phyloP scores from a whole-genome alignment of 2,113 vertebrate genomes.

The Lamprotornis superbus region DNA sequence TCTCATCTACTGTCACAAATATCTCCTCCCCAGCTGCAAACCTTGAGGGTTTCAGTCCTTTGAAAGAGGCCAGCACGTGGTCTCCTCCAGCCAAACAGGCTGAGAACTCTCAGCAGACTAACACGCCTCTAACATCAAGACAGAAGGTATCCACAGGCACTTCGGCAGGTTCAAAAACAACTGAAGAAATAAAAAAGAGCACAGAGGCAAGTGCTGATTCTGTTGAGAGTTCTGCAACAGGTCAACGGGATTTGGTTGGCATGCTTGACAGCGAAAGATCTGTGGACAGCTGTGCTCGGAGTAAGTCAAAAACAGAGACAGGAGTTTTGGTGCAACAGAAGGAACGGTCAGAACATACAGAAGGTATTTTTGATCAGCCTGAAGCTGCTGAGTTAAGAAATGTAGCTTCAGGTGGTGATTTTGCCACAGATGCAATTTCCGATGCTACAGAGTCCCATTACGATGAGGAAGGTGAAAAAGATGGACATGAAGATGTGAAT shows the following conservation, averaged over 20 bases:
- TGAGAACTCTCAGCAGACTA: constrained; percentile 36
- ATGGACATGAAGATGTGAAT: constrained; percentile 55
- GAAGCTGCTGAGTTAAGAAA: constrained; percentile 45
- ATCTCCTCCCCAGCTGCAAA: constrained; percentile 59
- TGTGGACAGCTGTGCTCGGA: constrained; percentile 16
- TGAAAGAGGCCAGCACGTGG: constrained; percentile 72
- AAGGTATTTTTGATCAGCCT: neutral
- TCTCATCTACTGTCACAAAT: constrained; percentile 56
- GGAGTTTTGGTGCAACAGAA: constrained; percentile 42
- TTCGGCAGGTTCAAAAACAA: neutral
- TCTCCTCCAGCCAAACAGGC: constrained; percentile 51
- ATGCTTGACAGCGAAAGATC: neutral
- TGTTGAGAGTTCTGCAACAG: neutral
- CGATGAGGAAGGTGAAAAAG: constrained; percentile 59
- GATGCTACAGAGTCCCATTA: constrained; percentile 44
- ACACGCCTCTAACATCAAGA: neutral
- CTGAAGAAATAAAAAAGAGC: constrained; percentile 57
- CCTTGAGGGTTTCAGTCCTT: constrained; percentile 74
- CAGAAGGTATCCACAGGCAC: constrained; percentile 58
- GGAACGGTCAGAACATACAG: constrained; percentile 12
- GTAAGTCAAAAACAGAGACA: constrained; percentile 41
- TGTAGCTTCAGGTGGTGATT: constrained; percentile 27
- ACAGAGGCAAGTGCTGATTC: constrained; percentile 20
- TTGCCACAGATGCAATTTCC: constrained; percentile 20
- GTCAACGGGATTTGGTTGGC: constrained; percentile 7